These are phyloP conservation scores for Vanessa cardui DNA, from an alignment of 2,888 invertebrate genomes.

Conservation along the genomic window DNA sequence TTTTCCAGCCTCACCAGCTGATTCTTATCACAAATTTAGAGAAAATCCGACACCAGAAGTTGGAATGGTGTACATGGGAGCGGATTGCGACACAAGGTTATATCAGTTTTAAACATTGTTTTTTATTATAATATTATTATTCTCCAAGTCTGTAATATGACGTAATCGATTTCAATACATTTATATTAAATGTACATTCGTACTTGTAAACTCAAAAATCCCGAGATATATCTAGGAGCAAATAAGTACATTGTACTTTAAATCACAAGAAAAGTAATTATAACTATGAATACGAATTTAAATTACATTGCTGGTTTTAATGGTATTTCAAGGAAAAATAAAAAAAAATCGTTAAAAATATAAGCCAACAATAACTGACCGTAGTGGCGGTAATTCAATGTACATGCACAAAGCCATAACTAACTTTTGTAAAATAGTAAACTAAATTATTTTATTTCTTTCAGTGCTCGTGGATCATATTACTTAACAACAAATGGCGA, in stretches of 20 bases:
- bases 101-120: conserved; percentile 49
- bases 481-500: conserved; percentile 71
- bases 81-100: conserved; percentile 62
- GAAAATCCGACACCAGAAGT: conserved; percentile 71
- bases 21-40: conserved; percentile 82
- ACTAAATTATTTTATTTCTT: conserved; percentile 44
- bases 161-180: too few relatives aligned
- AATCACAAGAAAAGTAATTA: too few relatives aligned
- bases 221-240: too few relatives aligned
- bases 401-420: background rate
- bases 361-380: too few relatives aligned
- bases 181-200: too few relatives aligned
- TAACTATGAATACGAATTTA: too few relatives aligned
- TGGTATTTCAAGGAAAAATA: too few relatives aligned
- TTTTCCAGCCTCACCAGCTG: conserved; percentile 82
- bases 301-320: too few relatives aligned
- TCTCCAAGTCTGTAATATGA: background rate
- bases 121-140: background rate
- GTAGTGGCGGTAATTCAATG: too few relatives aligned
- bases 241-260: too few relatives aligned
- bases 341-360: too few relatives aligned
- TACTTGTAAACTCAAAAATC: too few relatives aligned
- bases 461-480: conserved; percentile 73
- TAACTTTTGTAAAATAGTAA: background rate
- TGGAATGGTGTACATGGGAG: conserved; percentile 77